Evolutionary conservation across 2,888 invertebrate genomes (phyloP), one percentile per base, ranked within the genome.

Genomic region (Heteromurus nitidus): DNA sequence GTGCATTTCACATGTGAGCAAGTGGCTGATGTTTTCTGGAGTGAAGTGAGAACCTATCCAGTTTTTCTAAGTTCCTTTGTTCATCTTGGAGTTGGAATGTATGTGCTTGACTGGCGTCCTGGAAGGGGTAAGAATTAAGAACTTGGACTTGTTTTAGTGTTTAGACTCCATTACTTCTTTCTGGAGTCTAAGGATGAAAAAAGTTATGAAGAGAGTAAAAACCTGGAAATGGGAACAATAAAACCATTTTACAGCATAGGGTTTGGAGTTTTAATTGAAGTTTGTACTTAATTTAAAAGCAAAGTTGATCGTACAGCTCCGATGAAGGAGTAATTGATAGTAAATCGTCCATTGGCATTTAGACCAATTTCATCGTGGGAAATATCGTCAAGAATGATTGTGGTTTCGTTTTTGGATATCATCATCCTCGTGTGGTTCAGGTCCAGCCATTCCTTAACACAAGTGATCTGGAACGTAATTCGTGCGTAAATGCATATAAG

Each of bases 121-220:
- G 36, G 36, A 47, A 47, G n/a, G 50, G 18, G 18, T n/a, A n/a
- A n/a, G n/a, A n/a, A n/a, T n/a, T n/a, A n/a, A n/a, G n/a, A n/a
- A n/a, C n/a, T n/a, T n/a, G n/a, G n/a, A n/a, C n/a, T n/a, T n/a
- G n/a, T n/a, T n/a, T n/a, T n/a, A n/a, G n/a, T n/a, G n/a, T n/a
- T n/a, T n/a, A n/a, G n/a, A n/a, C n/a, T 1, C 18, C 30, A 44
- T 55, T 16, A 44, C 3, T 47, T 73, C 64, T 24, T 60, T 60
- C 24, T 76, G 76, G 18, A 68, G 31, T 22, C 69, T 18, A 31
- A 76, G 68, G 30, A 76, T 60, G 42, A 76, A 68, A 50, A 69
- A 68, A 9, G 76, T 76, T 7, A 76, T 36, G 7, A 76, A 44
- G 3, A 69, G 20, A 1, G 68, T 47, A 2, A 62, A n/a, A 58